Evolutionary conservation across 2,113 vertebrate species (phyloP).

Genomic region (Elephantulus edwardii): DNA sequence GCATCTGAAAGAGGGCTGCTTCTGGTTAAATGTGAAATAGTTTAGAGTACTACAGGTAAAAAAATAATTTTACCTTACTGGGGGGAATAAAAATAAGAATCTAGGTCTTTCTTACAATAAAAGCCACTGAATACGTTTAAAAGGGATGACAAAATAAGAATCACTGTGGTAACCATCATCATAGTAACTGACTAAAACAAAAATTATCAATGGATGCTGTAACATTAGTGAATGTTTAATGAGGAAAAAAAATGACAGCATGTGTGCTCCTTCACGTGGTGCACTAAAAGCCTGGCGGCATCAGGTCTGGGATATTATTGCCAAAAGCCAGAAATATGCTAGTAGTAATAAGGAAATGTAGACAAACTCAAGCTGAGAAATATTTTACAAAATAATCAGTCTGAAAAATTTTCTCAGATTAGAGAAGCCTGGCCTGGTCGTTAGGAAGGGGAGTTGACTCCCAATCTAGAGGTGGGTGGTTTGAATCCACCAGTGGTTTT

Average conservation of each 20-base stretch:
- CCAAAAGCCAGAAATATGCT: background rate
- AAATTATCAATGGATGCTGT: background rate
- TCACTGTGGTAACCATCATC: background rate
- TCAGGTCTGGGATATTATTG: background rate
- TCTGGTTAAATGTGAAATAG: background rate
- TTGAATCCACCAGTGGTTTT: too few relatives aligned
- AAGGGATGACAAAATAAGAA: background rate
- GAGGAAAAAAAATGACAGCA: background rate
- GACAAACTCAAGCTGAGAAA: background rate
- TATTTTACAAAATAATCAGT: conserved; percentile 9
- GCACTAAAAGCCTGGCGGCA: background rate
- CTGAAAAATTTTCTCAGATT: background rate
- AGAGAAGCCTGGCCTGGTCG: too few relatives aligned
- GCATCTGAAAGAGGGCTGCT: background rate
- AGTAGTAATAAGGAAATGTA: conserved; percentile 1
- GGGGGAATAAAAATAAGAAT: too few relatives aligned
- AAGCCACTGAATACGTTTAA: background rate
- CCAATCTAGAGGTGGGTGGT: too few relatives aligned
- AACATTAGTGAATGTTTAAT: background rate
- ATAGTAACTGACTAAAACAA: background rate
- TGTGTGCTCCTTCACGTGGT: background rate
- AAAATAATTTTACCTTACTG: background rate
- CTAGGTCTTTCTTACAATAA: background rate
- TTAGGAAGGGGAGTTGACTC: too few relatives aligned
- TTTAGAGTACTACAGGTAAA: background rate